phyloP scores from a whole-genome alignment of 2,888 invertebrate genomes.

The Ophion ventricosus region DNA sequence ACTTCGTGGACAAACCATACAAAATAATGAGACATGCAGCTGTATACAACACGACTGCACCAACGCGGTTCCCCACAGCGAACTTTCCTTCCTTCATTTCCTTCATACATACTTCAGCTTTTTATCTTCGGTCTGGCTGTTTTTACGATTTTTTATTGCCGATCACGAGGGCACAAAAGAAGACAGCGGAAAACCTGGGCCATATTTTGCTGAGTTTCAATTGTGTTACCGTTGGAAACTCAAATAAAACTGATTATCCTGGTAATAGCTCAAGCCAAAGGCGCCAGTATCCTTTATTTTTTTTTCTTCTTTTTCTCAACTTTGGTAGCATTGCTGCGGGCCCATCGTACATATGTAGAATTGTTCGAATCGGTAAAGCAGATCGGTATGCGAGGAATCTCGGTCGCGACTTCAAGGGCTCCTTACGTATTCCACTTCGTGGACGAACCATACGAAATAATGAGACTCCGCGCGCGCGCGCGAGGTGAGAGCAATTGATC shows the following conservation, averaged over 20 bases:
- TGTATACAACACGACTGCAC: conserved; percentile 1
- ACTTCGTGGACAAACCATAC: conserved; percentile 50
- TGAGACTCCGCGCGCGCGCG: conserved; percentile 39
- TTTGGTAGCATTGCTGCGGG: neutral
- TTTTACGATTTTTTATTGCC: no score
- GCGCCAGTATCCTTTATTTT: neutral
- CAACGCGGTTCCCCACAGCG: conserved; percentile 11
- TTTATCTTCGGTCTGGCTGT: neutral
- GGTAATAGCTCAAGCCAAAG: no score
- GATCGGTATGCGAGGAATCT: conserved; percentile 40
- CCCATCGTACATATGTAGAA: conserved; percentile 16
- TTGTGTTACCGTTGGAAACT: no score
- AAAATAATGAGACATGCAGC: conserved; percentile 57
- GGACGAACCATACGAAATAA: conserved; percentile 65
- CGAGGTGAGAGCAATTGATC: conserved; percentile 52
- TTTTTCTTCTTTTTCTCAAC: neutral
- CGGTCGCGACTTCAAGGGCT: conserved; percentile 13
- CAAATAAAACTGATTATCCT: no score
- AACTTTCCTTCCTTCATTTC: conserved; percentile 53
- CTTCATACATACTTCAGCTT: neutral
- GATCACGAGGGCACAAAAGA: no score
- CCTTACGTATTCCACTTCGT: conserved; percentile 61
- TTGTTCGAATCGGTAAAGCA: conserved; percentile 51
- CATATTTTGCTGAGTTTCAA: no score
- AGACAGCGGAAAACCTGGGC: no score